Evolutionary conservation across 1,140 invertebrate genomes (phyloP).

Genomic region (Aphelinus atriplicis): DNA sequence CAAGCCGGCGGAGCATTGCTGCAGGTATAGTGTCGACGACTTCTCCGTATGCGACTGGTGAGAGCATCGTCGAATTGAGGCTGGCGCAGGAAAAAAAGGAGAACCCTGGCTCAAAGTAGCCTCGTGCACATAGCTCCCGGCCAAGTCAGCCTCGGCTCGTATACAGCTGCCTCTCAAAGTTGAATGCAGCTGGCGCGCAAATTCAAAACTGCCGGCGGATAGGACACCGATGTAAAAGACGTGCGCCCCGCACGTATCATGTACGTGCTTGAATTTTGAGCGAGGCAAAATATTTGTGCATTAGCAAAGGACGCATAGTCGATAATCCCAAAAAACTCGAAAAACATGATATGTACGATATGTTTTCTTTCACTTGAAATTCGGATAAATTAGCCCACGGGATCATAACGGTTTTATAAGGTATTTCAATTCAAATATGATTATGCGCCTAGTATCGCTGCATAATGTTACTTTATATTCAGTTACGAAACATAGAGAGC

Average conservation of each 20-base stretch:
- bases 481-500: too few relatives aligned
- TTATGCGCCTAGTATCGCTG: too few relatives aligned
- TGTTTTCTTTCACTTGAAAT: too few relatives aligned
- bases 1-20: neutral
- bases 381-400: too few relatives aligned
- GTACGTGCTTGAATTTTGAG: slow-evolving; percentile 28
- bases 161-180: neutral
- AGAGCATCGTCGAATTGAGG: neutral
- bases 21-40: neutral
- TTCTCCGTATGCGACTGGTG: too few relatives aligned
- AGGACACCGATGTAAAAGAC: neutral
- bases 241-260: slow-evolving; percentile 11
- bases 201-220: slow-evolving; percentile 9
- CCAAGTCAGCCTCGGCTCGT: neutral
- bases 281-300: slow-evolving; percentile 9
- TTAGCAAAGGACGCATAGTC: neutral
- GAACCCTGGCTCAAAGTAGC: slow-evolving; percentile 6
- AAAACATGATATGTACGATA: too few relatives aligned
- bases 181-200: neutral
- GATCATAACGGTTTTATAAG: too few relatives aligned
- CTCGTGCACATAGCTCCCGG: neutral
- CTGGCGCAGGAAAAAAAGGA: neutral
- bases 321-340: too few relatives aligned
- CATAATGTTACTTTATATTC: too few relatives aligned
- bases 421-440: too few relatives aligned